Evolutionary conservation across 2,113 vertebrate genomes (phyloP).

Genomic region (Alces alces): DNA sequence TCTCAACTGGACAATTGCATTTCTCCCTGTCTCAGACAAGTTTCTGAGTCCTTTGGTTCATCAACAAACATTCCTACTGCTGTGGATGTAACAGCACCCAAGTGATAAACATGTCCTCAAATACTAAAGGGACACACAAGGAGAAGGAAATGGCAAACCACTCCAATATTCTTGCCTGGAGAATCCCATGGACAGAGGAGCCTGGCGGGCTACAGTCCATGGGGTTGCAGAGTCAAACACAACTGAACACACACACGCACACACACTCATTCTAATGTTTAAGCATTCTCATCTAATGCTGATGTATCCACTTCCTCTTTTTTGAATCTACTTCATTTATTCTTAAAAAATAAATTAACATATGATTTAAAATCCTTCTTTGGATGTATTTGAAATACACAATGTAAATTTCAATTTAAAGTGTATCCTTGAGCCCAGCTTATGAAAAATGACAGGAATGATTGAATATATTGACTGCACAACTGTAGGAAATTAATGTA

Average conservation of each 20-base stretch:
- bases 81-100: background rate
- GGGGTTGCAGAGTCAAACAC: background rate
- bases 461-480: background rate
- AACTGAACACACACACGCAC: background rate
- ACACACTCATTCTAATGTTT: background rate
- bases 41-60: background rate
- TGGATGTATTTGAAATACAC: background rate
- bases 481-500: background rate
- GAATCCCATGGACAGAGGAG: background rate
- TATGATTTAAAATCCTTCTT: constrained; percentile 39
- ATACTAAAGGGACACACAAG: background rate
- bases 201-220: background rate
- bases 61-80: background rate
- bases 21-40: background rate
- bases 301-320: background rate
- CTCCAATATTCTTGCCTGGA: background rate
- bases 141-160: background rate
- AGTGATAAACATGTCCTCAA: background rate
- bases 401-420: constrained; percentile 1
- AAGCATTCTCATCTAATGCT: background rate
- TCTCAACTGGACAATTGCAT: background rate
- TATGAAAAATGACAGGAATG: background rate
- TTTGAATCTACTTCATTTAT: background rate
- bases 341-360: background rate
- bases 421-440: background rate